Evolutionary conservation across 2,113 vertebrate genomes (phyloP).

Genomic region (Trinectes maculatus): DNA sequence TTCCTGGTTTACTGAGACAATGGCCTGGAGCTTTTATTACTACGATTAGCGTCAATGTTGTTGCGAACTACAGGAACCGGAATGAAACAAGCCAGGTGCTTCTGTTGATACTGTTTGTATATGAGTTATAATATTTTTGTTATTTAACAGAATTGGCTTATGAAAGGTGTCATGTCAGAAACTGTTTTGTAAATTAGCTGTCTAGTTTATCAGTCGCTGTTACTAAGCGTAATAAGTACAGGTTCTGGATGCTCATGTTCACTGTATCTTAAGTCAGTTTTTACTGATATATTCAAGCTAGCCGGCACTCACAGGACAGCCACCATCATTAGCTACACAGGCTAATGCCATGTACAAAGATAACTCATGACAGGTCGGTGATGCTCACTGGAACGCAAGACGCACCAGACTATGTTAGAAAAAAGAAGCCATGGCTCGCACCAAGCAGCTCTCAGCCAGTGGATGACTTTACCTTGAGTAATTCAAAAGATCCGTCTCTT

Average conservation of each 20-base stretch:
- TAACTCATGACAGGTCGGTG: neutral
- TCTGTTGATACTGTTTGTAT: neutral
- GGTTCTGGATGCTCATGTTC: neutral
- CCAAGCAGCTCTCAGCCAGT: conserved; percentile 7
- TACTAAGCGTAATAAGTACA: too few relatives aligned
- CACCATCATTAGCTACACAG: conserved; percentile 26
- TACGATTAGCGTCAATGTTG: too few relatives aligned
- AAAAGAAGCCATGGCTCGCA: too few relatives aligned
- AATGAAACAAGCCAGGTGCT: neutral
- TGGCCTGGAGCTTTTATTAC: too few relatives aligned
- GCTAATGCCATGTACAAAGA: conserved; percentile 9
- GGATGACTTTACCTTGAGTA: conserved; percentile 74
- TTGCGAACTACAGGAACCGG: too few relatives aligned
- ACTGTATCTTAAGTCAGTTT: neutral
- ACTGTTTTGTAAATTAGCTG: too few relatives aligned
- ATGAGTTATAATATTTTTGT: neutral
- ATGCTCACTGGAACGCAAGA: neutral
- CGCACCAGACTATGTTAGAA: accelerated
- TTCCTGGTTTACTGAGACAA: too few relatives aligned
- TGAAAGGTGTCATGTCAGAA: neutral
- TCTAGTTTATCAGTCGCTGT: too few relatives aligned
- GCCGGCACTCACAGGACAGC: neutral
- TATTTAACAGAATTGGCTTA: too few relatives aligned
- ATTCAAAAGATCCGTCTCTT: conserved; percentile 83
- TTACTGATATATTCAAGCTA: neutral